phyloP scores from a whole-genome alignment of 2,797 vertebrate species.

The Lindbergichthys nudifrons region DNA sequence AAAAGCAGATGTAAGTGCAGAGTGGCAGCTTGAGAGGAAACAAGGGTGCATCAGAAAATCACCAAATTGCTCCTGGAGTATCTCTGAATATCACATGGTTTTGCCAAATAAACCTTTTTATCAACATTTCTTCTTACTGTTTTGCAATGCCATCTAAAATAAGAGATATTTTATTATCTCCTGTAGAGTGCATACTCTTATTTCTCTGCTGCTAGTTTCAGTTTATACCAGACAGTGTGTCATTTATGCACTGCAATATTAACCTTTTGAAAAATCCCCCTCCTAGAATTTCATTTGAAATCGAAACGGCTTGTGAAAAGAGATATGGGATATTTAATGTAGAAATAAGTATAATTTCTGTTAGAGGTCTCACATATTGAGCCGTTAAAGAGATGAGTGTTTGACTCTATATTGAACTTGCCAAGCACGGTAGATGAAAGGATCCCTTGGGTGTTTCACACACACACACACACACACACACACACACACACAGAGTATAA shows the following conservation, averaged over 20 bases:
- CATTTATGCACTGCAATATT: neutral
- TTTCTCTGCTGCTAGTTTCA: neutral
- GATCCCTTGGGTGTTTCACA: neutral
- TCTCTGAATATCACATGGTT: constrained; percentile 31
- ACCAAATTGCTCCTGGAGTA: neutral
- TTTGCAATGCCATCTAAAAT: constrained; percentile 23
- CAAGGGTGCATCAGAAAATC: constrained; percentile 14
- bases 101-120: constrained; percentile 32
- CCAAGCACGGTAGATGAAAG: neutral
- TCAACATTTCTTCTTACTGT: constrained; percentile 1
- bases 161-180: neutral
- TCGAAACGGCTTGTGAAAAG: neutral
- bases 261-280: neutral
- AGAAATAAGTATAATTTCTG: neutral
- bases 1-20: constrained; percentile 41
- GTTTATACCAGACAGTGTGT: neutral
- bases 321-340: constrained; percentile 1
- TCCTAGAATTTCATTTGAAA: neutral
- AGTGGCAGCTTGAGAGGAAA: constrained; percentile 12
- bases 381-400: neutral
- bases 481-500: constrained; percentile 1
- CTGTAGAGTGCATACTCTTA: neutral
- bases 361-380: neutral
- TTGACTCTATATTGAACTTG: neutral
- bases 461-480: neutral